Evolutionary conservation across 2,113 vertebrate species (phyloP), one percentile per base, ranked within the genome.

Genomic region (Chaetura pelagica): DNA sequence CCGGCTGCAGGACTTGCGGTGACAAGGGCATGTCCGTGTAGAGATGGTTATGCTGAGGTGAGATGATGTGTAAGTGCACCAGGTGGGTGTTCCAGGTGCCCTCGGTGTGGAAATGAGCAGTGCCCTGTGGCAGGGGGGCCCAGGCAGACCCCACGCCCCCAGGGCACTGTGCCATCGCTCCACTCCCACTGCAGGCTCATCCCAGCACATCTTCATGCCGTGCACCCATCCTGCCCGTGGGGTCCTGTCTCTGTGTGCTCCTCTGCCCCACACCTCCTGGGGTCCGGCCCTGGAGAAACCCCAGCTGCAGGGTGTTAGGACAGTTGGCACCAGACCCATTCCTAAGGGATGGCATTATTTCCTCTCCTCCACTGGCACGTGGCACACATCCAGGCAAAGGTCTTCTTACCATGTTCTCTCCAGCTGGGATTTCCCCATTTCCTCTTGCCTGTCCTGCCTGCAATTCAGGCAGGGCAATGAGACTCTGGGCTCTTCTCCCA

Each of bases 151-250:
- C 32, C 0, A 1, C 48, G 35, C 4, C 32, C 29, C 48, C 5
- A 2, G 7, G 30, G 46, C 46, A 46, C 27, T 54, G 35, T 12
- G 17, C 17, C 15, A 13, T 13, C 11, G 23, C 42, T 89, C 23
- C 24, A 62, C 46, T 46, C n/a, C 57, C 3, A 3, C n/a, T 3
- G 0, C 23, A 14, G 54, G 10, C 49, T 57, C 2, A 0, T 63
- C 51, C 11, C 57, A 24, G 29, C 0, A 0, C 0, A 1, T 44
- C 19, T 66, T 32, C 27, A 2, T 24, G 46, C 27, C n/a, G 1
- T 0, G 7, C 30, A 15, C 32, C 24, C 30, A 5, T 0, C 0
- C 17, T 58, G 46, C 48, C 3, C 24, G 0, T 48, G 13, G 11
- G 34, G 61, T 62, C 17, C 18, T 2, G 2, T 55, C 55, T 49